A percentile compares a stretch with the other conserved stretches of the same genome.
Conservation (phyloP, 2,888 invertebrate species). For the Megaustenia siamemsis region DNA sequence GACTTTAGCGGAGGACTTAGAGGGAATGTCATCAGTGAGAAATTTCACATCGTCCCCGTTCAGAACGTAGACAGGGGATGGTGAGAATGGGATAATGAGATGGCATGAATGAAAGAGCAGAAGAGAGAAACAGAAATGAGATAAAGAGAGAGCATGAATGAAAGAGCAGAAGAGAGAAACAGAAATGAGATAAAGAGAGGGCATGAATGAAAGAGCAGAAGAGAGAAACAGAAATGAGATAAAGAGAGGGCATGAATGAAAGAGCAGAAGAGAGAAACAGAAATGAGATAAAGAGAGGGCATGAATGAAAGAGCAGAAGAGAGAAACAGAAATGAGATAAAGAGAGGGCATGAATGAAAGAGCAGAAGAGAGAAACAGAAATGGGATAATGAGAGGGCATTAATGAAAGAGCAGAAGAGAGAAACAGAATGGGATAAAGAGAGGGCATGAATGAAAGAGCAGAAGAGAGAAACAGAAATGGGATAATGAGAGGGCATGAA, state of each 20-base stretch:
- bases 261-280: neutral
- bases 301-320: neutral
- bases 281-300: neutral
- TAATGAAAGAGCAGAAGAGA: neutral
- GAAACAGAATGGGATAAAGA: neutral
- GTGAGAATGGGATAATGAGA: neutral
- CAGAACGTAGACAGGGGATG: too few species aligned
- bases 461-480: neutral
- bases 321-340: neutral
- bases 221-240: neutral
- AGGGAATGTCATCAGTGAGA: too few species aligned
- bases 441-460: neutral
- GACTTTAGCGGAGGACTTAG: too few species aligned
- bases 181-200: neutral
- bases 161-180: neutral
- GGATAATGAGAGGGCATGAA: neutral
- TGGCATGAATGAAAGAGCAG: neutral
- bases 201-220: neutral
- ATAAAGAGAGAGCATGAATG: conserved; percentile 3
- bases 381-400: neutral
- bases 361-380: neutral
- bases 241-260: neutral
- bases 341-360: too few species aligned
- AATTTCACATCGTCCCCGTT: too few species aligned
- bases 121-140: neutral